phyloP scores from a whole-genome alignment of 2,113 vertebrate genomes.

The Crocuta crocuta region DNA sequence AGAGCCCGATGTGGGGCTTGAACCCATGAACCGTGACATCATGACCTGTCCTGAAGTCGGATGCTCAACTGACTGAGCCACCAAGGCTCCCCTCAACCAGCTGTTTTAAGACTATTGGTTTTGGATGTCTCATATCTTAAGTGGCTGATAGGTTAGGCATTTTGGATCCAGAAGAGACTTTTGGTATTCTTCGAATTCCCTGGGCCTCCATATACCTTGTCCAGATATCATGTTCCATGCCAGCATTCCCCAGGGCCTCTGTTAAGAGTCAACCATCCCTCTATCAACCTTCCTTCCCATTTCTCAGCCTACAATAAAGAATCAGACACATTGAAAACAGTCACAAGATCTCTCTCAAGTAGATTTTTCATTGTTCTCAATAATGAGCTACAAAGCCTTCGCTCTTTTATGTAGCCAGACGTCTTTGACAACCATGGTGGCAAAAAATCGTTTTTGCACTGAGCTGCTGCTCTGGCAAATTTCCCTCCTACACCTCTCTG shows the following conservation, averaged over 20 bases:
- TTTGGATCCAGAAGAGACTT: neutral
- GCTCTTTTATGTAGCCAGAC: conserved; percentile 1
- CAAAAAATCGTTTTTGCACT: conserved; percentile 43
- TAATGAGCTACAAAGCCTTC: neutral
- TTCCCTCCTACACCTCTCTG: conserved; percentile 63
- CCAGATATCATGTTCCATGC: neutral
- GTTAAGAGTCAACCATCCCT: neutral
- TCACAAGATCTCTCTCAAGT: neutral
- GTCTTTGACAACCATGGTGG: conserved; percentile 65
- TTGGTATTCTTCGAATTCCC: neutral
- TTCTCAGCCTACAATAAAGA: neutral
- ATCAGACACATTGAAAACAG: conserved; percentile 4
- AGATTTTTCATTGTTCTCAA: neutral
- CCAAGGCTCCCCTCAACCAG: no score
- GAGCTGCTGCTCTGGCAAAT: conserved; percentile 56
- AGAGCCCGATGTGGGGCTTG: no score
- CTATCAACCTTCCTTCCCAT: conserved; percentile 7
- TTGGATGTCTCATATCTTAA: neutral
- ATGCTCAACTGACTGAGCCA: no score
- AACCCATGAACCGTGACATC: no score
- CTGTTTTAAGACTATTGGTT: neutral
- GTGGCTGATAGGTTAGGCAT: neutral
- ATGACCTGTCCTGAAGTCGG: no score
- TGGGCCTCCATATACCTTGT: neutral
- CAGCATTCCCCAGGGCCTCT: neutral